Conservation (phyloP, 64 coral and sea anemone species). For the Acropora yongei region DNA sequence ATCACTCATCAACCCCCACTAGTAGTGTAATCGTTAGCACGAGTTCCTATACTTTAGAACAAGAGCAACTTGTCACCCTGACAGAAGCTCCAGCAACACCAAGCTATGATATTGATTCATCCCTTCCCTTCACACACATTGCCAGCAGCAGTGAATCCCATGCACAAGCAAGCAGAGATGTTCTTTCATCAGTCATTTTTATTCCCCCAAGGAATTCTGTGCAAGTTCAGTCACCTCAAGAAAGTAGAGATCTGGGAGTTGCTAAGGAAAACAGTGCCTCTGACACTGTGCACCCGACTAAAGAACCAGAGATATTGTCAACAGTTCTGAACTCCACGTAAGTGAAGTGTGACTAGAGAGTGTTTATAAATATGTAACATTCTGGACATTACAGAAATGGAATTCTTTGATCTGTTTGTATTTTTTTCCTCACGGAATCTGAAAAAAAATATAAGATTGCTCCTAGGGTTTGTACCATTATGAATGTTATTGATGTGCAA, state of each 20-base stretch:
- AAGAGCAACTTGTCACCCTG: constrained; percentile 51
- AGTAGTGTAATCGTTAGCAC: not conserved
- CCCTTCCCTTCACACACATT: constrained; percentile 25
- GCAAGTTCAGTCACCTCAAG: constrained; percentile 22
- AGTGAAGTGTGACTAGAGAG: not conserved
- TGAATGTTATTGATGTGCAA: no score
- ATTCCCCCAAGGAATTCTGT: constrained; percentile 28
- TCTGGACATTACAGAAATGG: no score
- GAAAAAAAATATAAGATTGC: not conserved
- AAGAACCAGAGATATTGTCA: constrained; percentile 5
- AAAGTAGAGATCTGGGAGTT: not conserved
- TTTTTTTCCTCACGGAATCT: no score
- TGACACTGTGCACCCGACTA: not conserved
- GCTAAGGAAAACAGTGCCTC: not conserved
- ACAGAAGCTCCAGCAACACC: constrained; percentile 90
- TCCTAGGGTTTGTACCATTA: no score
- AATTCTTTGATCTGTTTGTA: no score
- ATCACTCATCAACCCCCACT: not conserved
- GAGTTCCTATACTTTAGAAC: constrained; percentile 51
- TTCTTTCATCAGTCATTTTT: constrained; percentile 20
- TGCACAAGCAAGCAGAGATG: not conserved
- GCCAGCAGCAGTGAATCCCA: constrained; percentile 21
- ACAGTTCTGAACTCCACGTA: constrained; percentile 11
- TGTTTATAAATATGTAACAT: no score
- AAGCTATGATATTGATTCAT: constrained; percentile 50